Percentiles rank a stretch among this genome's conserved stretches.
phyloP scores from a whole-genome alignment of 2,888 invertebrate genomes.

The Dusona sp. region DNA sequence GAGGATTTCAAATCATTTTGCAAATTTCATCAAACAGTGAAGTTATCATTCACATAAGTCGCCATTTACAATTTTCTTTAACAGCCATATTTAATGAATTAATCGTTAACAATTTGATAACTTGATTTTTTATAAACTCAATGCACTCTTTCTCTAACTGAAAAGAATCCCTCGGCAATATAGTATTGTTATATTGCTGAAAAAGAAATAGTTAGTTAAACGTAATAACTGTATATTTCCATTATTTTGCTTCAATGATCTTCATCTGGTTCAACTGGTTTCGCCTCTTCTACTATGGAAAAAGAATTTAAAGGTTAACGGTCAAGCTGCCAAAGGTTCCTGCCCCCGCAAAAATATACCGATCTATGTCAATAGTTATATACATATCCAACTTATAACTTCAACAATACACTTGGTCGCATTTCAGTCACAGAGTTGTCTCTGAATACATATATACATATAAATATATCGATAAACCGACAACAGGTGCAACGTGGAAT shows the following conservation, averaged over 20 bases:
- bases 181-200: too few relatives aligned
- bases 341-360: neutral
- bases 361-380: neutral
- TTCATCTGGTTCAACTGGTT: neutral
- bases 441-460: neutral
- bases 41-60: too few relatives aligned
- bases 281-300: neutral
- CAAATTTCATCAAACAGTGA: too few relatives aligned
- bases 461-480: neutral
- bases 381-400: neutral
- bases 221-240: neutral
- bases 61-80: neutral
- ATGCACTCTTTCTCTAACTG: too few relatives aligned
- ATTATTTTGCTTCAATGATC: neutral
- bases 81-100: neutral
- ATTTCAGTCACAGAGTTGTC: neutral
- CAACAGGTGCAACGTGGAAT: slow-evolving; percentile 45
- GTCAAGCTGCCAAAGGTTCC: neutral
- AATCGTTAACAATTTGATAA: neutral
- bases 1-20: too few relatives aligned
- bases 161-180: too few relatives aligned
- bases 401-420: slow-evolving; percentile 4
- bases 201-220: too few relatives aligned
- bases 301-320: neutral
- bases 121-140: neutral